Percentiles rank a stretch among this genome's conserved stretches.
These are phyloP conservation scores for Pissodes strobi DNA, from an alignment of 1,140 invertebrate species.

Conservation along the genomic window DNA sequence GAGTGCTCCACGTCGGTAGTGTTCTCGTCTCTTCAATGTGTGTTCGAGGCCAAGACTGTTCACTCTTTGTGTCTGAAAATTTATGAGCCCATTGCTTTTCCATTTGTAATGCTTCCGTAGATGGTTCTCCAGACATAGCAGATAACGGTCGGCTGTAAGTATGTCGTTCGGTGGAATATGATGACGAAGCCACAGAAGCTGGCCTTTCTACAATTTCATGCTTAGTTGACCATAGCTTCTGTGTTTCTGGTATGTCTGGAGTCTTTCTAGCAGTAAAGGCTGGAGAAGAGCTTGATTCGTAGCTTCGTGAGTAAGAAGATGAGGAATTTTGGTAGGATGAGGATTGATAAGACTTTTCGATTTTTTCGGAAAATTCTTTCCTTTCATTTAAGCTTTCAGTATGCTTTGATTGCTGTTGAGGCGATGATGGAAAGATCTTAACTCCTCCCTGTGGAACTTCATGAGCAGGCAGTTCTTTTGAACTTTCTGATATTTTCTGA, in stretches of 20 bases:
- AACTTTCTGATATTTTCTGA: conserved; percentile 63
- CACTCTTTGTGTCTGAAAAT: conserved; percentile 54
- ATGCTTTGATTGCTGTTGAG: conserved; percentile 40
- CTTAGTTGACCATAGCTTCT: conserved; percentile 62
- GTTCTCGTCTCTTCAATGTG: conserved; percentile 46
- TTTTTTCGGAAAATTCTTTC: conserved; percentile 47
- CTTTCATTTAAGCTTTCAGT: conserved; percentile 1
- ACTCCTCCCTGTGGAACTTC: conserved; percentile 68
- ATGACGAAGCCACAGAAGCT: conserved; percentile 33
- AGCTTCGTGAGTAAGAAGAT: conserved; percentile 33
- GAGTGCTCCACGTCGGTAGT: conserved; percentile 47
- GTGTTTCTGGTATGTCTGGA: conserved; percentile 64
- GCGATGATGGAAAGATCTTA: conserved; percentile 62
- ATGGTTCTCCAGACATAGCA: conserved; percentile 52
- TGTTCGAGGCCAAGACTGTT: conserved; percentile 61
- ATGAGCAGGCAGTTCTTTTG: conserved; percentile 61
- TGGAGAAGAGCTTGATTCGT: conserved; percentile 28
- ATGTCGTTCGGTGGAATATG: conserved; percentile 42
- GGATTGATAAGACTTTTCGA: conserved; percentile 39
- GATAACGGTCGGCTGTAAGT: conserved; percentile 33
- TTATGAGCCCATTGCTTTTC: conserved; percentile 67
- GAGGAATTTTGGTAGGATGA: conserved; percentile 39
- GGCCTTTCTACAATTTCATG: conserved; percentile 43
- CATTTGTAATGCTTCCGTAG: conserved; percentile 62
- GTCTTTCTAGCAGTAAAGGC: conserved; percentile 32